Base-by-base conservation (phyloP, 2,797 vertebrate genomes). In the Characodon lateralis region DNA sequence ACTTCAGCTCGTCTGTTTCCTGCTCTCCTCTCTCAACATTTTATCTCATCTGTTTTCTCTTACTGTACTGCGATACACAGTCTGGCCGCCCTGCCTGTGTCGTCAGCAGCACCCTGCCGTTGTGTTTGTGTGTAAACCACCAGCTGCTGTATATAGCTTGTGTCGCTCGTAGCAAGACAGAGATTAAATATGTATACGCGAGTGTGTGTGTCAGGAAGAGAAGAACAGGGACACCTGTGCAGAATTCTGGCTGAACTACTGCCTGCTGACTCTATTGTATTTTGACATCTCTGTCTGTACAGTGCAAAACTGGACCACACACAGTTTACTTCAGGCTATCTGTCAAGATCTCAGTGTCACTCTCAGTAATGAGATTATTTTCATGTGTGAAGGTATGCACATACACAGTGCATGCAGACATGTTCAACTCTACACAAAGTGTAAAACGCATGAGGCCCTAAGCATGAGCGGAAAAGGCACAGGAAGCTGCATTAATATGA, bases 1-100 rank as follows among this genome's bases (percentile, higher is more conserved):
- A 89, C 72, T 86, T 77, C 72, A 75, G 63, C 83, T 88, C 59
- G 10, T 86, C 89, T 91, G 90, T 92, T 91, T 90, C 89, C 90
- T 89, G 83, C 81, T 88, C 74, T 78, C 70, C 48, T 83, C 78
- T 39, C 80, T 79, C 56, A 78, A 69, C 80, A 75, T 87, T 89
- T 90, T 86, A 78, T 91, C 87, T 77, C 2, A 78, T 87, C 72
- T 73, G 65, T 78, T 74, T 81, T 83, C 50, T 85, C 41, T 84
- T 86, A 89, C 87, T 84, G 85, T 85, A 74, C 55, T 48, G 73
- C 70, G 75, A 80, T 85, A 83, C 70, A 65, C 61, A 51, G 77
- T 50, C 74, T 87, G 31, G 63, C 76, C 31, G 82, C 61, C 85
- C 84, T 85, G 78, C 86, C 71, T 78, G 63, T 77, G 55, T 81